phyloP scores from a whole-genome alignment of 2,113 vertebrate genomes.

The Burhinus bistriatus region DNA sequence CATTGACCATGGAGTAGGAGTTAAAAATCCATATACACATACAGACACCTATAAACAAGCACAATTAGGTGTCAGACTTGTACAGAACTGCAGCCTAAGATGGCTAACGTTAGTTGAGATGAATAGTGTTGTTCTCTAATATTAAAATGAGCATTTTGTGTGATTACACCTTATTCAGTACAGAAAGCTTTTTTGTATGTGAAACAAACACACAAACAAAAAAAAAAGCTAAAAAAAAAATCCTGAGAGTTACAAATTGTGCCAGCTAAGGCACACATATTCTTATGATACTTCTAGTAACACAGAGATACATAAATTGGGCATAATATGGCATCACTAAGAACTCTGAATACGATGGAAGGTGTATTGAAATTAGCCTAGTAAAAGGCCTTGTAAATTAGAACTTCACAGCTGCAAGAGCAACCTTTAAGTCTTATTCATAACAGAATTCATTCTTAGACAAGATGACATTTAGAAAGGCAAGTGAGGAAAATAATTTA shows the following conservation, averaged over 20 bases:
- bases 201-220: background rate
- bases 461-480: background rate
- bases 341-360: background rate
- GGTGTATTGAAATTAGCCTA: conserved; percentile 56
- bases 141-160: background rate
- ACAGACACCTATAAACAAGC: background rate
- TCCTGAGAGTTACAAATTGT: background rate
- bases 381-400: conserved; percentile 58
- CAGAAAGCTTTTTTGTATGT: background rate
- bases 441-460: background rate
- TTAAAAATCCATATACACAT: background rate
- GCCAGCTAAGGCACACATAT: conserved; percentile 1
- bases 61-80: background rate
- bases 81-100: background rate
- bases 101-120: background rate
- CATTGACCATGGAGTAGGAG: background rate
- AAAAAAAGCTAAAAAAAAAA: background rate
- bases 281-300: conserved; percentile 29
- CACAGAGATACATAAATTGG: background rate
- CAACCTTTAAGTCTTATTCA: background rate
- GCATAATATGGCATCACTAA: conserved; percentile 24
- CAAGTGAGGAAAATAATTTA: background rate
- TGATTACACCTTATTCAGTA: background rate
- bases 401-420: conserved; percentile 11
- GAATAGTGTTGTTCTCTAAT: background rate